phyloP scores from a whole-genome alignment of 1,140 invertebrate genomes.

The Ditylenchus dipsaci region DNA sequence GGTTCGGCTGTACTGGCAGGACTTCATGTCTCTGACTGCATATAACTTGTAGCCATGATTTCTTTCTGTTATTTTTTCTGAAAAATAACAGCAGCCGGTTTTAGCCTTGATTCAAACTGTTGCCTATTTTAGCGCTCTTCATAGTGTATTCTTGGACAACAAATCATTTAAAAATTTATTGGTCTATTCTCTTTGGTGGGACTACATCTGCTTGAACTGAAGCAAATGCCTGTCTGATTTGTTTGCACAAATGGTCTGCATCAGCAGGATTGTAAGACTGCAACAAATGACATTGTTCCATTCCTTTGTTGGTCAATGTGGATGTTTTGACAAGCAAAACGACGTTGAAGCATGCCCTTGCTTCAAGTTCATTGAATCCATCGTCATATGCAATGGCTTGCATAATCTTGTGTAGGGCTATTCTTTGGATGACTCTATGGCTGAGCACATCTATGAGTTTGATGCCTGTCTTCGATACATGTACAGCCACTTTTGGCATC shows the following conservation, averaged over 20 bases:
- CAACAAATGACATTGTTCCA: background rate
- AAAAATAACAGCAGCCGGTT: too few relatives aligned
- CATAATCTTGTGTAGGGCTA: slow-evolving; percentile 9
- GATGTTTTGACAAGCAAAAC: slow-evolving; percentile 4
- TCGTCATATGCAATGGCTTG: slow-evolving; percentile 5
- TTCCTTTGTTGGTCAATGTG: background rate
- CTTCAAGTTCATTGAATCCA: background rate
- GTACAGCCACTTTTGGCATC: background rate
- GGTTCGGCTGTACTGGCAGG: too few relatives aligned
- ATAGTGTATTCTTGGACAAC: too few relatives aligned
- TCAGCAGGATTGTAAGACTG: background rate
- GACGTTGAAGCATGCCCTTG: background rate
- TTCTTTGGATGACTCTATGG: background rate
- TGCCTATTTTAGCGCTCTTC: too few relatives aligned
- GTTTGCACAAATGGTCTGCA: background rate
- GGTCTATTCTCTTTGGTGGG: background rate
- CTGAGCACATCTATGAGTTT: background rate
- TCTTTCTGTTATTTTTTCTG: too few relatives aligned
- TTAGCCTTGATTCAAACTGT: too few relatives aligned
- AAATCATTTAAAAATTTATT: too few relatives aligned
- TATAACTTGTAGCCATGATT: too few relatives aligned
- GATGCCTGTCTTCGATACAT: slow-evolving; percentile 5
- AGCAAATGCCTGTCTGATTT: background rate
- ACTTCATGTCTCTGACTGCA: too few relatives aligned
- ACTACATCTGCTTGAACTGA: background rate